These are phyloP conservation scores for Agrilus cyanescens DNA, from an alignment of 2,888 invertebrate species.

Conservation along the genomic window DNA sequence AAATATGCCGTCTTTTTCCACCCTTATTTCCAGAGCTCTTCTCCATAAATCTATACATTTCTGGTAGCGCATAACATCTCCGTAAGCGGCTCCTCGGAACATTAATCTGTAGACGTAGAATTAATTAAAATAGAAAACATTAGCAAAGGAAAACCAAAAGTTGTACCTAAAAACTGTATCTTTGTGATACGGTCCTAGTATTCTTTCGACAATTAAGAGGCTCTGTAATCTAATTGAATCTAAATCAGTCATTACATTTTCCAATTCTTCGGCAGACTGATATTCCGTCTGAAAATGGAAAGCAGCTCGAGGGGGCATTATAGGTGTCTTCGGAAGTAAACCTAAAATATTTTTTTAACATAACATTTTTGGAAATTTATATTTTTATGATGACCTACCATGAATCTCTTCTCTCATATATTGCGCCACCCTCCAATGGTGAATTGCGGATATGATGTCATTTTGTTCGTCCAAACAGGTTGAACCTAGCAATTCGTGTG, in stretches of 20 bases:
- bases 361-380: neutral
- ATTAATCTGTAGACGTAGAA: constrained; percentile 27
- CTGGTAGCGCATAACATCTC: constrained; percentile 62
- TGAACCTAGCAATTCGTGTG: constrained; percentile 77
- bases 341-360: constrained; percentile 15
- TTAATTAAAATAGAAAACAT: constrained; percentile 1
- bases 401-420: constrained; percentile 40
- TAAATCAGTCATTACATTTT: constrained; percentile 61
- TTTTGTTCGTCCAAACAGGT: constrained; percentile 82
- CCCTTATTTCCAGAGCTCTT: constrained; percentile 67
- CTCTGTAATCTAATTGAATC: constrained; percentile 82
- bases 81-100: constrained; percentile 57
- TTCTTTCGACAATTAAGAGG: constrained; percentile 75
- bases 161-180: constrained; percentile 60
- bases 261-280: constrained; percentile 56
- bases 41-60: constrained; percentile 81
- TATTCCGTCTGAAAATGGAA: constrained; percentile 67
- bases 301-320: constrained; percentile 44
- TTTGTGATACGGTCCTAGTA: constrained; percentile 75
- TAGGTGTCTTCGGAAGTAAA: constrained; percentile 39
- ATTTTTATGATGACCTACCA: constrained; percentile 14
- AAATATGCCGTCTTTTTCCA: constrained; percentile 65
- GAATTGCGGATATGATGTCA: constrained; percentile 57
- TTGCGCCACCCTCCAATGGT: constrained; percentile 72
- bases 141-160: neutral